A percentile compares a stretch with the other conserved stretches of the same genome.
These are phyloP conservation scores for Drosophila tani DNA, from an alignment of 1,140 invertebrate genomes.

Conservation along the genomic window DNA sequence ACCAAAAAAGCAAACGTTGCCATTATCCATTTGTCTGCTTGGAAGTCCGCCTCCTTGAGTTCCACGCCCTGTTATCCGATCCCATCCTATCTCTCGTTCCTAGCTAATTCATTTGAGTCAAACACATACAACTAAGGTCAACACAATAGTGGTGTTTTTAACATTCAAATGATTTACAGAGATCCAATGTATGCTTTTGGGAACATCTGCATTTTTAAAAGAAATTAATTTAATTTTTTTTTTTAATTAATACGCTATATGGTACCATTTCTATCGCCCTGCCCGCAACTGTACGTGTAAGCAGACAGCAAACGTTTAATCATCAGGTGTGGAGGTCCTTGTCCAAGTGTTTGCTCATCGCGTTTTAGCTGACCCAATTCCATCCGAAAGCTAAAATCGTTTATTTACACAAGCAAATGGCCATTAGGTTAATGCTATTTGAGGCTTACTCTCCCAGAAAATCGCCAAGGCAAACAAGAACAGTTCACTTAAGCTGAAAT, in stretches of 20 bases:
- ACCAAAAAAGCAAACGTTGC: conserved; percentile 29
- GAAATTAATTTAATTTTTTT: too few species aligned
- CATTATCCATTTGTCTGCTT: conserved; percentile 33
- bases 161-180: neutral
- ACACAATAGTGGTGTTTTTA: neutral
- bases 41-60: neutral
- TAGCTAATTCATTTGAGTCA: conserved; percentile 18
- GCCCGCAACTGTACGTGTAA: neutral
- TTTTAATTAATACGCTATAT: neutral
- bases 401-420: conserved; percentile 60
- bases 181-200: too few species aligned
- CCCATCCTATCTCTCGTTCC: neutral
- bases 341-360: conserved; percentile 42
- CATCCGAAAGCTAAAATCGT: conserved; percentile 40
- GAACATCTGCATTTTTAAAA: too few species aligned
- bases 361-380: conserved; percentile 57
- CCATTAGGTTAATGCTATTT: conserved; percentile 64
- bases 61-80: conserved; percentile 28
- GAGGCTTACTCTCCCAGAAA: conserved; percentile 57
- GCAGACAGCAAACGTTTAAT: conserved; percentile 43
- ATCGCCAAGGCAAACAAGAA: conserved; percentile 52
- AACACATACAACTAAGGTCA: neutral
- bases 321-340: conserved; percentile 38
- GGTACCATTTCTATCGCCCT: neutral
- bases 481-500: conserved; percentile 24